These are phyloP conservation scores for Chlorodrepanis virens DNA, from an alignment of 2,113 vertebrate species.

Conservation along the genomic window DNA sequence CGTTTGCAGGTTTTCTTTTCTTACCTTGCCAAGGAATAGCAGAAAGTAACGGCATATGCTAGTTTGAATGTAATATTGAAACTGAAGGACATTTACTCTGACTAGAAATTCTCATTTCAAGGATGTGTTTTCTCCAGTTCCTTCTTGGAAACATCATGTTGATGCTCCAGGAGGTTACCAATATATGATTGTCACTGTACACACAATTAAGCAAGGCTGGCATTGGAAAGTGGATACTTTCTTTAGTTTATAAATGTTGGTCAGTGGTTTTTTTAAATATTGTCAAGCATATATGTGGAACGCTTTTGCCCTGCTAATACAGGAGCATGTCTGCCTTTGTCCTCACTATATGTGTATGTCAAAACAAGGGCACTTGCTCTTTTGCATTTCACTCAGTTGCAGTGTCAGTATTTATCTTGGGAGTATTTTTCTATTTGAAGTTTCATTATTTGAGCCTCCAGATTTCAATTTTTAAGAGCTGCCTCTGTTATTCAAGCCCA, in stretches of 20 bases:
- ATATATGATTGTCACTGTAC: background rate
- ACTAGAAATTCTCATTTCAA: background rate
- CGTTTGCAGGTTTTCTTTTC: rapidly evolving
- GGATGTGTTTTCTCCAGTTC: background rate
- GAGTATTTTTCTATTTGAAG: background rate
- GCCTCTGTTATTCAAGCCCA: background rate
- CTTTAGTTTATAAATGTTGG: background rate
- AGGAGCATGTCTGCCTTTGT: background rate
- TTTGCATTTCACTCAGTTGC: background rate
- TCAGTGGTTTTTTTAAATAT: rapidly evolving
- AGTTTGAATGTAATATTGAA: background rate
- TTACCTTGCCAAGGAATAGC: background rate
- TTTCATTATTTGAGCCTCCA: background rate
- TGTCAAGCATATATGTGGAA: background rate
- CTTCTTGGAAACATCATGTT: background rate
- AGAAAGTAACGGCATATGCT: background rate
- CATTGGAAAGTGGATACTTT: background rate
- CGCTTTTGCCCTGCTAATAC: background rate
- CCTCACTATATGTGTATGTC: background rate
- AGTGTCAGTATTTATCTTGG: background rate
- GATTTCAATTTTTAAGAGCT: background rate
- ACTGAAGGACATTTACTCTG: background rate
- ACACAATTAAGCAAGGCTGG: background rate
- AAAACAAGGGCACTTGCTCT: background rate
- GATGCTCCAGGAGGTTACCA: background rate